Evolutionary conservation across 2,888 invertebrate species (phyloP).

Genomic region (Drosophila mettleri): DNA sequence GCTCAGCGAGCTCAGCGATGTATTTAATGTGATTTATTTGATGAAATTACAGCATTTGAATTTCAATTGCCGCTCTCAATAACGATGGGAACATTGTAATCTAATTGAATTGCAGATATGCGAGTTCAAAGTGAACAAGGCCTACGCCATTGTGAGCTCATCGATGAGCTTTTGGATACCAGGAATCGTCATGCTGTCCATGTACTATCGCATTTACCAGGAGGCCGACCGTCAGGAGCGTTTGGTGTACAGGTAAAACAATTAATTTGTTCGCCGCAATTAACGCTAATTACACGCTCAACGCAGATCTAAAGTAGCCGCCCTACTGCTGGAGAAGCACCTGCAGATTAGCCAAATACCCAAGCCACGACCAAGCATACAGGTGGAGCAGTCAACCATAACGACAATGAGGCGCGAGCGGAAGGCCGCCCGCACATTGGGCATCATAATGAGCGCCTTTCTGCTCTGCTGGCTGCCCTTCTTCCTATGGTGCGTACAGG

Average conservation of each 20-base stretch:
- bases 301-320: slow-evolving; percentile 93
- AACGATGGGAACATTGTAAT: slow-evolving; percentile 13
- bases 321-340: slow-evolving; percentile 93
- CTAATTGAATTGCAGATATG: slow-evolving; percentile 86
- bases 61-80: slow-evolving; percentile 11
- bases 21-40: slow-evolving; percentile 45
- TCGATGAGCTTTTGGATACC: slow-evolving; percentile 97
- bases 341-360: slow-evolving; percentile 95
- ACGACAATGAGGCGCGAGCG: slow-evolving; percentile 95
- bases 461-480: slow-evolving; percentile 98
- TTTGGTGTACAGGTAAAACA: slow-evolving; percentile 91
- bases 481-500: slow-evolving; percentile 92
- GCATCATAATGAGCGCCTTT: slow-evolving; percentile 98
- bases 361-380: slow-evolving; percentile 89
- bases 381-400: slow-evolving; percentile 91
- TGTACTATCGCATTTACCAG: slow-evolving; percentile 95
- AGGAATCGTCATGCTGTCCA: slow-evolving; percentile 95
- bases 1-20: background rate
- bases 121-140: slow-evolving; percentile 93
- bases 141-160: slow-evolving; percentile 94
- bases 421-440: slow-evolving; percentile 96
- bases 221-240: slow-evolving; percentile 94
- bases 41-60: slow-evolving; percentile 18
- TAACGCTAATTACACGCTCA: slow-evolving; percentile 52
- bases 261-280: slow-evolving; percentile 48